Evolutionary conservation across 2,113 vertebrate genomes (phyloP).

Genomic region (Solenodon paradoxus): DNA sequence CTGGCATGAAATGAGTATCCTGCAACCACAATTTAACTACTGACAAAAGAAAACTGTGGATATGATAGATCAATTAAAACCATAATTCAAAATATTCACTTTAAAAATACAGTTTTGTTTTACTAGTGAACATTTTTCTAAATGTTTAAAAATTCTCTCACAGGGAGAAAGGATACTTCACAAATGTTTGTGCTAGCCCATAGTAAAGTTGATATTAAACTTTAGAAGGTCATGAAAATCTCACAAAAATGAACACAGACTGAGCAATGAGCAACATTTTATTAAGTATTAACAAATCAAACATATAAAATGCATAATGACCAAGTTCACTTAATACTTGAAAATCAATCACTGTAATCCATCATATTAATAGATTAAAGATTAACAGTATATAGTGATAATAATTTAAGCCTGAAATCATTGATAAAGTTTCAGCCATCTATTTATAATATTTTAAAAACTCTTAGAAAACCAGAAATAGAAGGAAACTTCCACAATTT

Average conservation of each 20-base stretch:
- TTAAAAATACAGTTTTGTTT: background rate
- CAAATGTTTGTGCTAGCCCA: background rate
- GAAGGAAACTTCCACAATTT: background rate
- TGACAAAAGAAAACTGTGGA: background rate
- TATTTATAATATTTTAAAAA: background rate
- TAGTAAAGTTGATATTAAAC: background rate
- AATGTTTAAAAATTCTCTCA: background rate
- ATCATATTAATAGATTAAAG: background rate
- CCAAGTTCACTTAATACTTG: background rate
- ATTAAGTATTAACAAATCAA: background rate
- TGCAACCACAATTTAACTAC: background rate
- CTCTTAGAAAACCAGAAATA: background rate
- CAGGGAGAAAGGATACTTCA: background rate
- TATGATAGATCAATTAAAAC: background rate
- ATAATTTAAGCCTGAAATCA: too few species aligned
- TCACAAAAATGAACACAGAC: background rate
- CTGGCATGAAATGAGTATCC: background rate
- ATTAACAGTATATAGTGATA: background rate
- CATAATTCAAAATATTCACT: background rate
- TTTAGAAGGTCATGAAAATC: background rate
- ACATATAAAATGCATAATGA: background rate
- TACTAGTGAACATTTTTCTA: background rate
- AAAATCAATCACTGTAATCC: background rate
- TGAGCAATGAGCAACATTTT: background rate
- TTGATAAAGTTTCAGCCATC: background rate